Base-by-base conservation (phyloP, 2,888 invertebrate species). In the Schizotus pectinicornis region DNA sequence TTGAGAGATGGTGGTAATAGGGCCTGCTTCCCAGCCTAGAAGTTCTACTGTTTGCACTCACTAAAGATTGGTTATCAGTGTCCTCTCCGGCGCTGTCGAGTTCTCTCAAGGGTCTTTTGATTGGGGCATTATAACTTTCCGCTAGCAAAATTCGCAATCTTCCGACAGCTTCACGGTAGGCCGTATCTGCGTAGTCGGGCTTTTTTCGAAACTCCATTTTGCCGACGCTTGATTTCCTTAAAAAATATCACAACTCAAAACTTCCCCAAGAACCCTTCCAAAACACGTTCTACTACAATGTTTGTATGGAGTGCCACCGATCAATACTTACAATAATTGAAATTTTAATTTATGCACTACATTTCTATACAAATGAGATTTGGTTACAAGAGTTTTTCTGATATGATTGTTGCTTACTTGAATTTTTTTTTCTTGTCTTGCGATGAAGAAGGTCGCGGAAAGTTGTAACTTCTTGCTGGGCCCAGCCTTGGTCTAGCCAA, bases 81-180 rank as follows among this genome's bases (percentile, higher is more conserved):
- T 86, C 86, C 69, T 86, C 86, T 7, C 82, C 82, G 12, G 84
- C 84, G 67, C 84, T 84, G 68, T 84, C 84, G 43, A 77, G 53
- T 56, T 78, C 77, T 62, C 80, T 31, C 12, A 76, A 68, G 56
- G 82, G 80, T 59, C 90, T 84, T 56, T 72, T 75, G 6, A 74
- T 59, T 7, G 78, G 78, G 30, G n/a, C n/a, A n/a, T 86, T 83
- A 72, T 90, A 91, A 62, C 90, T 90, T 65, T 92, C 92, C 0
- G 90, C 88, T 59, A 93, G 77, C 63, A 92, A 84, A 70, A 90
- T 87, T 75, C 91, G 86, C 46, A 94, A 79, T 60, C 92, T 88
- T 0, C 88, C 88, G 3, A 93, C 92, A 8, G 93, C 93, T 77
- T 93, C 93, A 66, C 90, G 88, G 73, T 94, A 92, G 5, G 92